Evolutionary conservation across 1,140 invertebrate species (phyloP).

Genomic region (Gryon sp.): DNA sequence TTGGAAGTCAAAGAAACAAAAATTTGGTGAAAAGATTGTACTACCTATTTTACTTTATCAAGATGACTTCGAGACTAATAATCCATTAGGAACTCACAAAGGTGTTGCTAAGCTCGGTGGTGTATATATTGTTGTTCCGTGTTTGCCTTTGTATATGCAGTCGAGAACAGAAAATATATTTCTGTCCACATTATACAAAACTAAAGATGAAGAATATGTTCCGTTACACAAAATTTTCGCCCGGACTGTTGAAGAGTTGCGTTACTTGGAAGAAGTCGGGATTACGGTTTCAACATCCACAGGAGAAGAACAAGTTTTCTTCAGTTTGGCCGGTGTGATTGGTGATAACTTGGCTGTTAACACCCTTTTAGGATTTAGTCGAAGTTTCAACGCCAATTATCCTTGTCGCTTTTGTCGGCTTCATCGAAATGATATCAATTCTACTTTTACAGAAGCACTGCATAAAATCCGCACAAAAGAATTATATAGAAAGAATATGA

Average conservation of each 20-base stretch:
- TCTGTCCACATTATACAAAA: slow-evolving; percentile 34
- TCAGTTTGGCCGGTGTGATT: slow-evolving; percentile 27
- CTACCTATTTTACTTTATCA: slow-evolving; percentile 27
- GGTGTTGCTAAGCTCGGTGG: slow-evolving; percentile 42
- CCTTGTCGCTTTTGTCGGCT: slow-evolving; percentile 39
- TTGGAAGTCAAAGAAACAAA: too few species aligned
- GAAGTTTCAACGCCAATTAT: slow-evolving; percentile 34
- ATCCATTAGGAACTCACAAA: slow-evolving; percentile 54
- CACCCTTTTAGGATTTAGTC: slow-evolving; percentile 8
- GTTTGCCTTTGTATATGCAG: slow-evolving; percentile 27
- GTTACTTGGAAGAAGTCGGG: slow-evolving; percentile 33
- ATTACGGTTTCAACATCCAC: slow-evolving; percentile 26
- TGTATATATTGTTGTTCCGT: slow-evolving; percentile 30
- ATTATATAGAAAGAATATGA: slow-evolving; percentile 21
- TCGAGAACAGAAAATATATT: slow-evolving; percentile 55
- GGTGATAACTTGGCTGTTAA: too few species aligned
- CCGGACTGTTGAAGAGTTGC: slow-evolving; percentile 17
- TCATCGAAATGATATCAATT: slow-evolving; percentile 13
- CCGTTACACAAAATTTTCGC: slow-evolving; percentile 32
- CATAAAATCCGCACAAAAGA: slow-evolving; percentile 35
- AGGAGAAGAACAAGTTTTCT: slow-evolving; percentile 24
- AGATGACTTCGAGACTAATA: slow-evolving; percentile 43
- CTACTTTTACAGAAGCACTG: slow-evolving; percentile 23
- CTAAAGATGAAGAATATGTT: slow-evolving; percentile 28
- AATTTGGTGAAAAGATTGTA: slow-evolving; percentile 11